phyloP scores from a whole-genome alignment of 2,113 vertebrate genomes.

The Zootoca vivipara region DNA sequence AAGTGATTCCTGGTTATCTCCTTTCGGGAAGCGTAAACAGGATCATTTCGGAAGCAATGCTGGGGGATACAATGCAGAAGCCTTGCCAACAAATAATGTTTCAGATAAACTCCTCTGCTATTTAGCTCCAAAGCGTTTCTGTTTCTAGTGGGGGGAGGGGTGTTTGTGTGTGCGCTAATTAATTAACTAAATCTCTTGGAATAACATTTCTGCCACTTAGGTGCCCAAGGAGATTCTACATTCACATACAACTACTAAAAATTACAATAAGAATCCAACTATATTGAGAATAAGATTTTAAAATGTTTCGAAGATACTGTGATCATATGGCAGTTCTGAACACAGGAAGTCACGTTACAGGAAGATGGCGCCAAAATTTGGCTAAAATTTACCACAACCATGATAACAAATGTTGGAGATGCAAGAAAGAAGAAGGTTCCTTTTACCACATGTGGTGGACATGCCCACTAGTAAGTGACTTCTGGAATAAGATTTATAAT shows the following conservation, averaged over 20 bases:
- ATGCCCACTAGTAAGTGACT: no score
- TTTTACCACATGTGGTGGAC: no score
- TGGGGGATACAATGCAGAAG: neutral
- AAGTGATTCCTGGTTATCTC: slow-evolving; percentile 26
- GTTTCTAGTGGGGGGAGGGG: neutral
- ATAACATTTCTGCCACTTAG: neutral
- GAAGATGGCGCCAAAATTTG: no score
- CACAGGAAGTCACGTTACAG: neutral
- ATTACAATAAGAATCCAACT: no score
- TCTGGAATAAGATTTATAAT: no score
- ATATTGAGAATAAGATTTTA: no score
- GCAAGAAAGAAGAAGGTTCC: no score
- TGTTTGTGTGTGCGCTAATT: neutral
- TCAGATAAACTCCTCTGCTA: neutral
- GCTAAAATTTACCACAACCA: no score
- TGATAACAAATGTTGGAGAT: no score
- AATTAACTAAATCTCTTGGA: neutral
- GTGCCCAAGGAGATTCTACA: neutral
- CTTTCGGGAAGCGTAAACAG: slow-evolving; percentile 5
- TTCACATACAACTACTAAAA: neutral
- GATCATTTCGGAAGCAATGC: slow-evolving; percentile 3
- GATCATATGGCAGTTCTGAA: neutral
- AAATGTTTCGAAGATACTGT: neutral
- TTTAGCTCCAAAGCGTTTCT: neutral
- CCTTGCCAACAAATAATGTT: neutral